phyloP scores from a whole-genome alignment of 2,113 vertebrate species.

The Muntiacus reevesi region DNA sequence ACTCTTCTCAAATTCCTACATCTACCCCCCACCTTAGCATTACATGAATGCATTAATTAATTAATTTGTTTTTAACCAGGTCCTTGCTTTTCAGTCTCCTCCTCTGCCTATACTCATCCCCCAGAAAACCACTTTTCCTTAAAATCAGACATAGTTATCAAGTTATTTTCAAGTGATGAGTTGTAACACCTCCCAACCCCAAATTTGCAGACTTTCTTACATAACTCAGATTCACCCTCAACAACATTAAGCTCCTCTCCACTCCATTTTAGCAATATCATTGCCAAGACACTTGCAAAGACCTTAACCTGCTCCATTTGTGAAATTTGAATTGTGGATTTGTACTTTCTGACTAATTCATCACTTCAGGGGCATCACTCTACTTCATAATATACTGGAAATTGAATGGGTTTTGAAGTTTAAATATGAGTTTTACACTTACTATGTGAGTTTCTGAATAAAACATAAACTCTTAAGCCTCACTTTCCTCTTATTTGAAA shows the following conservation, averaged over 20 bases:
- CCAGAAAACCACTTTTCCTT: neutral
- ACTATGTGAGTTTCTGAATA: neutral
- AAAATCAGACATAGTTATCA: neutral
- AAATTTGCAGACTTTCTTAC: neutral
- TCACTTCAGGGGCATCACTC: rapidly evolving
- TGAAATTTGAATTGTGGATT: neutral
- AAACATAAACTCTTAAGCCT: neutral
- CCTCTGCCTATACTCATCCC: neutral
- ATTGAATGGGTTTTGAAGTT: neutral
- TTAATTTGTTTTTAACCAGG: neutral
- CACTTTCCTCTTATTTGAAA: neutral
- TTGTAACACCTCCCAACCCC: neutral
- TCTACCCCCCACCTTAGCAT: neutral
- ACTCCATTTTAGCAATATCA: neutral
- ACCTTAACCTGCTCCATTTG: neutral
- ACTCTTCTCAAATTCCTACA: neutral
- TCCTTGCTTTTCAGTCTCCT: neutral
- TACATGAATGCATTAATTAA: neutral
- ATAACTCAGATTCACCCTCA: neutral
- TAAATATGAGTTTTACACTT: neutral
- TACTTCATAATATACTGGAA: neutral
- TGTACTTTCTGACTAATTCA: neutral
- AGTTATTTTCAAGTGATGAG: neutral
- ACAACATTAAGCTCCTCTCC: neutral
- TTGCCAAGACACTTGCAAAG: neutral